Percentiles rank a stretch among this genome's conserved stretches.
Evolutionary conservation across 1,140 invertebrate genomes (phyloP).

Genomic region (Hyposmocoma kahamanoa): DNA sequence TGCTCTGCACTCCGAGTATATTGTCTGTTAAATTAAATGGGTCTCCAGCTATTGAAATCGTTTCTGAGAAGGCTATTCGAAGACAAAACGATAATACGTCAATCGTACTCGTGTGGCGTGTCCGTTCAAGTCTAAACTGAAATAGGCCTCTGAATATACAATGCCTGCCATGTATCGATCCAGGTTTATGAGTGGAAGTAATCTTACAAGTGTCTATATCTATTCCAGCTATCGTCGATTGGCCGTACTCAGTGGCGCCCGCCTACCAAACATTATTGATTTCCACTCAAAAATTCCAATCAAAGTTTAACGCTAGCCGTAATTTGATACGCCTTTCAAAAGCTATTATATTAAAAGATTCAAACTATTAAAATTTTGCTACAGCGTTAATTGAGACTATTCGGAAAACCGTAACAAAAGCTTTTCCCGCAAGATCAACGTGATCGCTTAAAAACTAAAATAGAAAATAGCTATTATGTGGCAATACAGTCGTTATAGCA

Average conservation of each 20-base stretch:
- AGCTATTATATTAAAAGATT: too few species aligned
- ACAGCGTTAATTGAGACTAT: too few species aligned
- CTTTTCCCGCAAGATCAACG: slow-evolving; percentile 12
- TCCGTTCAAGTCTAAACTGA: slow-evolving; percentile 35
- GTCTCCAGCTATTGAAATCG: slow-evolving; percentile 47
- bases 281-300: too few species aligned
- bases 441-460: neutral
- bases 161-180: slow-evolving; percentile 36
- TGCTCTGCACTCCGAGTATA: slow-evolving; percentile 50
- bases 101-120: slow-evolving; percentile 47
- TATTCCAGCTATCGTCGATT: too few species aligned
- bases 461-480: slow-evolving; percentile 6
- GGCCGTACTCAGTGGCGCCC: too few species aligned
- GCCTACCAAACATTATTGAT: too few species aligned
- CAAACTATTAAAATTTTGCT: too few species aligned
- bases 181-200: slow-evolving; percentile 21
- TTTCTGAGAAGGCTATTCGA: slow-evolving; percentile 54
- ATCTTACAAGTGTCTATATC: slow-evolving; percentile 31
- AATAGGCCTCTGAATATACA: slow-evolving; percentile 39
- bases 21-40: slow-evolving; percentile 64
- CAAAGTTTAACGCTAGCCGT: too few species aligned
- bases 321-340: too few species aligned
- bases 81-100: slow-evolving; percentile 57
- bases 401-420: too few species aligned
- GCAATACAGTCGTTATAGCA: slow-evolving; percentile 30